phyloP scores from a whole-genome alignment of 1,140 invertebrate species.

The Phortica variegata region DNA sequence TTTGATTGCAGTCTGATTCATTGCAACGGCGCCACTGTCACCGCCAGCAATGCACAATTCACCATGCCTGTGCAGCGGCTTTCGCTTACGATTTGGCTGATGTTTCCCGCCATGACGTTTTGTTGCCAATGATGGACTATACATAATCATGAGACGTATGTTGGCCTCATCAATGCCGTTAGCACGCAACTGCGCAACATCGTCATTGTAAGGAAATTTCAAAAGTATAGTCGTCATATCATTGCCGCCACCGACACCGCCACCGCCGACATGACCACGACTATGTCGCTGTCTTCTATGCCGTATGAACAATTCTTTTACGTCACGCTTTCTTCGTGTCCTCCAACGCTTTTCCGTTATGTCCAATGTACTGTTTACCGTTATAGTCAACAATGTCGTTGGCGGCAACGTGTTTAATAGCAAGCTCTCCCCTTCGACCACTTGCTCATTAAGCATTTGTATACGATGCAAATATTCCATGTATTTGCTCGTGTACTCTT shows the following conservation, averaged over 20 bases:
- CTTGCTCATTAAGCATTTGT: conserved; percentile 9
- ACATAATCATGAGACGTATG: conserved; percentile 41
- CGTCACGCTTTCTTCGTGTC: conserved; percentile 12
- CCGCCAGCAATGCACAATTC: conserved; percentile 9
- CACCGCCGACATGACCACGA: no score
- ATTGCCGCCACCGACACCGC: background rate
- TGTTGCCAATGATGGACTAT: conserved; percentile 31
- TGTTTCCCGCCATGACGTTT: background rate
- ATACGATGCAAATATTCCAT: conserved; percentile 39
- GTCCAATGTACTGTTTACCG: conserved; percentile 24
- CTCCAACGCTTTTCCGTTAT: conserved; percentile 14
- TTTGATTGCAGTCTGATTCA: background rate
- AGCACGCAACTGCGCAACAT: conserved; percentile 17
- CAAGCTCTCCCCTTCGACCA: background rate
- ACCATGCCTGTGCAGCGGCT: conserved; percentile 1
- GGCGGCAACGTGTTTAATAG: background rate
- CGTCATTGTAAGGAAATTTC: conserved; percentile 29
- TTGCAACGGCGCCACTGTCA: background rate
- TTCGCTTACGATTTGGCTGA: background rate
- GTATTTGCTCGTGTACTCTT: conserved; percentile 50
- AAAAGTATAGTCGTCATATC: conserved; percentile 33
- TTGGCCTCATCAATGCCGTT: conserved; percentile 48
- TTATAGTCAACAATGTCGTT: conserved; percentile 30
- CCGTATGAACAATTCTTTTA: background rate
- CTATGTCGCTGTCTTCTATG: background rate